Conservation (phyloP, 2,113 vertebrate species). For the Mandrillus leucophaeus region DNA sequence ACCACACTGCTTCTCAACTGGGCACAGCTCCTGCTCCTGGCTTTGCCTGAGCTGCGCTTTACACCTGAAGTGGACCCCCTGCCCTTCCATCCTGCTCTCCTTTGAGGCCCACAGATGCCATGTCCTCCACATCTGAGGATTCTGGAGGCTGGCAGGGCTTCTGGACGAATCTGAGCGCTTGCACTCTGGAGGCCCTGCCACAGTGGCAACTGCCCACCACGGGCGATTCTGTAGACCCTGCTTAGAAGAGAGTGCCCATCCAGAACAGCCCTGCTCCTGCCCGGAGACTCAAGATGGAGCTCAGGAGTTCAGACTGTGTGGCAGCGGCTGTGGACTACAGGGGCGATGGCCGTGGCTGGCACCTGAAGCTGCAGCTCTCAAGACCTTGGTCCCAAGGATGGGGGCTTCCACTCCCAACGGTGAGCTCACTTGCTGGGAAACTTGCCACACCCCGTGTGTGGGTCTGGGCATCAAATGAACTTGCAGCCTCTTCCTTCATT, state of each 20-base stretch:
- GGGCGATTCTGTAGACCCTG: not conserved
- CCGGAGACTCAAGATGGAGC: no score
- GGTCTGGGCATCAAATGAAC: accelerated
- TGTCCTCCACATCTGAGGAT: not conserved
- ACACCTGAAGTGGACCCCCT: not conserved
- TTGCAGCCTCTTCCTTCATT: not conserved
- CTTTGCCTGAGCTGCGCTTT: no score
- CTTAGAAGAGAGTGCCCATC: not conserved
- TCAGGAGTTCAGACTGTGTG: accelerated
- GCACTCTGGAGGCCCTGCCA: accelerated
- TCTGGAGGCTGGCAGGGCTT: not conserved
- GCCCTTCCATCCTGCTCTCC: not conserved
- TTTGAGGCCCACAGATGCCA: no score
- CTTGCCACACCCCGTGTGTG: not conserved
- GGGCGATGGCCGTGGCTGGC: accelerated
- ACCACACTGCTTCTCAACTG: not conserved
- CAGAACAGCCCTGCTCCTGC: no score
- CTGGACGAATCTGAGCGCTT: not conserved
- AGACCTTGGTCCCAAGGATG: not conserved
- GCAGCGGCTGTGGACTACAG: not conserved
- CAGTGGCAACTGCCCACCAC: accelerated
- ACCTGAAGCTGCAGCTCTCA: not conserved
- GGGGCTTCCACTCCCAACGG: accelerated
- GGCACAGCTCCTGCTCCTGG: not conserved
- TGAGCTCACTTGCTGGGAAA: not conserved